Conservation (phyloP, 1,140 invertebrate genomes). For the Reticulitermes speratus region DNA sequence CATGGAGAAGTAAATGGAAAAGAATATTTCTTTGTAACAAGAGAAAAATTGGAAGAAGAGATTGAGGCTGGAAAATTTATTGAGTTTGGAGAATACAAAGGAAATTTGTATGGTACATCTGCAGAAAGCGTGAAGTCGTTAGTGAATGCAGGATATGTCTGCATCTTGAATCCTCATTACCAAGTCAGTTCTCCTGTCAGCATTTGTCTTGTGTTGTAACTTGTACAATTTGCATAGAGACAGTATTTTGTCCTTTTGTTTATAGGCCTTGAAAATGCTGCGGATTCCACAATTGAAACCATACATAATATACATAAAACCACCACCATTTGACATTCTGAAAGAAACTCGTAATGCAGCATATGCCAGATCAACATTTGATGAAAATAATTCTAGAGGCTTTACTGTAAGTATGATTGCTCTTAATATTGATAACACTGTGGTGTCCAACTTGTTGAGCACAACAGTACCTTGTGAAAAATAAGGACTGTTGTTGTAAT, state of each 20-base stretch:
- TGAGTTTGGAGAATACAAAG: constrained; percentile 96
- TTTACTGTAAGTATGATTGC: constrained; percentile 72
- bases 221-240: neutral
- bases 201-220: neutral
- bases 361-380: constrained; percentile 85
- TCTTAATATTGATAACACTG: no score
- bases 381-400: constrained; percentile 81
- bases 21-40: constrained; percentile 90
- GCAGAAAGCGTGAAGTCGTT: constrained; percentile 85
- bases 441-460: neutral
- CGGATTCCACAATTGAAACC: constrained; percentile 89
- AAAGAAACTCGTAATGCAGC: constrained; percentile 78
- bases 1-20: constrained; percentile 88
- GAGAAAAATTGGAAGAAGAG: constrained; percentile 89
- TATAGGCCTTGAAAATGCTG: constrained; percentile 89
- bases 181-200: constrained; percentile 48
- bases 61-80: constrained; percentile 89
- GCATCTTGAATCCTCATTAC: constrained; percentile 94
- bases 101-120: constrained; percentile 94
- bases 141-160: constrained; percentile 84
- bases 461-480: no score
- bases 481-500: no score
- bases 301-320: constrained; percentile 92
- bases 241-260: constrained; percentile 22
- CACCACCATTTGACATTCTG: constrained; percentile 81